Conservation (phyloP, 2,888 invertebrate genomes). For the Apeira syringaria region DNA sequence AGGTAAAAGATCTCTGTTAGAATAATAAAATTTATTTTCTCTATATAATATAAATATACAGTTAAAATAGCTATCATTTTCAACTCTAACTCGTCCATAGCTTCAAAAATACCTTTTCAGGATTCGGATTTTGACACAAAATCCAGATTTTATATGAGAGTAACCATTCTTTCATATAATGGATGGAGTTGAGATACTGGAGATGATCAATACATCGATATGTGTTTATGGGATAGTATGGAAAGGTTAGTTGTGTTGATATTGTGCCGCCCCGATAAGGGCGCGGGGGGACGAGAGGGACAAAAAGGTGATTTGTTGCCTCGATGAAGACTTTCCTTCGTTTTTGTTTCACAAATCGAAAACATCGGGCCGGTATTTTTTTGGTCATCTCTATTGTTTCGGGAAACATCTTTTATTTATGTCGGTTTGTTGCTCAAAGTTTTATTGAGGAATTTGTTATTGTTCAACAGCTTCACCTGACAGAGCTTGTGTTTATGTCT, state of each 20-base stretch:
- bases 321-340: conserved; percentile 58
- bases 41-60: too few species aligned
- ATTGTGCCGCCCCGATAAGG: conserved; percentile 14
- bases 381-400: conserved; percentile 33
- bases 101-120: too few species aligned
- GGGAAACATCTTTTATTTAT: conserved; percentile 32
- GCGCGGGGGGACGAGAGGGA: conserved; percentile 26
- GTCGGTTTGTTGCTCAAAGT: background rate
- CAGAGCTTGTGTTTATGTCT: background rate
- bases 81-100: too few species aligned
- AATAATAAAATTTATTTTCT: too few species aligned
- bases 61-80: too few species aligned
- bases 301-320: conserved; percentile 69
- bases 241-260: conserved; percentile 16
- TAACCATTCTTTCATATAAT: too few species aligned
- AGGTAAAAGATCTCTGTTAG: too few species aligned
- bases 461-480: background rate
- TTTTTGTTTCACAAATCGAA: conserved; percentile 52
- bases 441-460: background rate
- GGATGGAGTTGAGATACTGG: conserved; percentile 11
- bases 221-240: conserved; percentile 15
- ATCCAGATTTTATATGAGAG: too few species aligned
- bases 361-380: conserved; percentile 28
- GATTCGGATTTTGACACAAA: too few species aligned
- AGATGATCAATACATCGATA: background rate